These are phyloP conservation scores for Lomographa bimaculata DNA, from an alignment of 2,888 invertebrate species.

Conservation along the genomic window DNA sequence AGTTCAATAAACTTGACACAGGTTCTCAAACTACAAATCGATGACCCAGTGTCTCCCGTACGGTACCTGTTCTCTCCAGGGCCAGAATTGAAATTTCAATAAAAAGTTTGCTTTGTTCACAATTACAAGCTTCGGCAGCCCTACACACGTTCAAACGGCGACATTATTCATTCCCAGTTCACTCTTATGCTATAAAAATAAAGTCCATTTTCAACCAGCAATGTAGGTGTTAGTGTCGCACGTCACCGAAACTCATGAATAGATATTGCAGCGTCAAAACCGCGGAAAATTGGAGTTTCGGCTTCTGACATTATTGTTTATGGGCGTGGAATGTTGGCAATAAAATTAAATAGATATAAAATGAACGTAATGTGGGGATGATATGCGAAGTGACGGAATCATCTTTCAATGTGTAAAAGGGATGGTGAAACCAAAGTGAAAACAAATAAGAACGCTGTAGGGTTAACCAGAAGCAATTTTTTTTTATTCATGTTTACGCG, in stretches of 20 bases:
- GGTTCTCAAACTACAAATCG: too few relatives aligned
- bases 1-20: too few relatives aligned
- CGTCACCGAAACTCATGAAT: conserved; percentile 68
- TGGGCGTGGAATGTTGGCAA: conserved; percentile 26
- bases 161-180: conserved; percentile 33
- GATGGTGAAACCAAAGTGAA: too few relatives aligned
- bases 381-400: neutral
- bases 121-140: conserved; percentile 28
- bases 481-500: too few relatives aligned
- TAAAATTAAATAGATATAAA: conserved; percentile 26
- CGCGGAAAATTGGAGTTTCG: conserved; percentile 66
- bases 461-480: too few relatives aligned
- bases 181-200: conserved; percentile 22
- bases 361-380: neutral
- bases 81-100: conserved; percentile 25
- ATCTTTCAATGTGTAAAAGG: too few relatives aligned
- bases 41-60: too few relatives aligned
- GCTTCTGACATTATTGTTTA: conserved; percentile 53
- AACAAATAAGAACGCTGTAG: too few relatives aligned
- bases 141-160: conserved; percentile 28
- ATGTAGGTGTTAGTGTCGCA: conserved; percentile 28
- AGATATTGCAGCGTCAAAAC: conserved; percentile 73
- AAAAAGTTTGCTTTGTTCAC: conserved; percentile 19
- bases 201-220: conserved; percentile 23
- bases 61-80: too few relatives aligned